phyloP scores from a whole-genome alignment of 1,140 invertebrate species.

The Bombyx mandarina region DNA sequence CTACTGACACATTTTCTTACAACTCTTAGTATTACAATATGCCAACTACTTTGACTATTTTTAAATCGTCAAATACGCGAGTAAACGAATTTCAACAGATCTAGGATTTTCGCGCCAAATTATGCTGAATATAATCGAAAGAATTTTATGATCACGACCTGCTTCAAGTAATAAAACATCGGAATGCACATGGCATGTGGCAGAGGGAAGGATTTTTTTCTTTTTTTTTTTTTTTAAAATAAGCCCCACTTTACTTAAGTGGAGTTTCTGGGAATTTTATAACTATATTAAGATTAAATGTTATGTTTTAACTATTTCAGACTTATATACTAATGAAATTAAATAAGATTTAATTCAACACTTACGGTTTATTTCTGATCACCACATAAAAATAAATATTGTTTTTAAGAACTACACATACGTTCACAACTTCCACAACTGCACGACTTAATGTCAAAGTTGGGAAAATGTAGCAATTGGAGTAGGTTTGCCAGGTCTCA shows the following conservation, averaged over 20 bases:
- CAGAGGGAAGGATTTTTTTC: conserved; percentile 31
- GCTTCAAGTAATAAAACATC: conserved; percentile 44
- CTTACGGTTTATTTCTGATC: conserved; percentile 48
- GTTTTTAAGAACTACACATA: conserved; percentile 44
- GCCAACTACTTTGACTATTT: conserved; percentile 52
- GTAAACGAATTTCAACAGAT: conserved; percentile 26
- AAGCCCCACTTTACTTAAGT: conserved; percentile 20
- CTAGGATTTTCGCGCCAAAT: conserved; percentile 39
- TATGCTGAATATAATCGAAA: conserved; percentile 33
- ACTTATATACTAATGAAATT: conserved; percentile 17
- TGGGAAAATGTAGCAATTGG: not conserved
- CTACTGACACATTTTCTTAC: conserved; percentile 48
- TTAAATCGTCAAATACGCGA: conserved; percentile 33
- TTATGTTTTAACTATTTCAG: conserved; percentile 10
- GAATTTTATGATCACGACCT: conserved; percentile 27
- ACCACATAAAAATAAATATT: conserved; percentile 59
- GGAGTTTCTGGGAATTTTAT: conserved; percentile 39
- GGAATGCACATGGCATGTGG: conserved; percentile 57
- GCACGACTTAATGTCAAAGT: conserved; percentile 57
- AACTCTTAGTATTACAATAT: conserved; percentile 33
- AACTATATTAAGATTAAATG: too few species aligned
- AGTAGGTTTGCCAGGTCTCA: conserved; percentile 3
- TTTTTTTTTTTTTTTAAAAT: conserved; percentile 48
- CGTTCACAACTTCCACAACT: conserved; percentile 59
- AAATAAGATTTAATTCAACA: conserved; percentile 47